A percentile compares a stretch with the other conserved stretches of the same genome.
Evolutionary conservation across 92 coral and sea anemone genomes (phyloP).

Genomic region (Diadumene lineata): DNA sequence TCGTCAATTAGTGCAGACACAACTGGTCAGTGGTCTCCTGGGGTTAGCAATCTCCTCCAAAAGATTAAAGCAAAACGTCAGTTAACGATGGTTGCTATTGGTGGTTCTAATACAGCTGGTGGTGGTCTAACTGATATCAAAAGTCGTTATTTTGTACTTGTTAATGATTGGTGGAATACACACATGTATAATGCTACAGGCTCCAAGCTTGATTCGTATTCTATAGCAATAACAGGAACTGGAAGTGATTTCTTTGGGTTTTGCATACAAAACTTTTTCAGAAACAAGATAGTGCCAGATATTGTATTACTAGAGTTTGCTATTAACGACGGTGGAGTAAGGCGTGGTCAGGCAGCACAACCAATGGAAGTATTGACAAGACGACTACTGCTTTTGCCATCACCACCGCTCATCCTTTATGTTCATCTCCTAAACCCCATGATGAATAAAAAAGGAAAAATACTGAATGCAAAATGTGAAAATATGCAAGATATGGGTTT

Average conservation of each 20-base stretch:
- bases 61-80: constrained; percentile 55
- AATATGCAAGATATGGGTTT: constrained; percentile 59
- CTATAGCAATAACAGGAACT: constrained; percentile 69
- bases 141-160: constrained; percentile 48
- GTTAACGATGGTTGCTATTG: constrained; percentile 60
- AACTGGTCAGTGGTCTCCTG: constrained; percentile 4
- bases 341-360: constrained; percentile 48
- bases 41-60: constrained; percentile 17
- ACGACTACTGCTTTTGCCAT: constrained; percentile 49
- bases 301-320: constrained; percentile 74
- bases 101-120: constrained; percentile 89
- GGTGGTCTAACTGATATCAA: constrained; percentile 71
- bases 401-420: constrained; percentile 64
- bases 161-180: constrained; percentile 76
- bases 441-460: constrained; percentile 27
- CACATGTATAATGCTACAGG: constrained; percentile 41
- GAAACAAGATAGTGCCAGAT: constrained; percentile 36
- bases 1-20: neutral
- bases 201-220: constrained; percentile 20
- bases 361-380: constrained; percentile 82
- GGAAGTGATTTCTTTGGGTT: constrained; percentile 72
- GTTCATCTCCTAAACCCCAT: constrained; percentile 67
- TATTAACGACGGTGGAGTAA: constrained; percentile 56
- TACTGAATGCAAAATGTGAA: constrained; percentile 45
- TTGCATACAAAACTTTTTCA: constrained; percentile 64